A percentile compares a stretch with the other conserved stretches of the same genome.
Conservation (phyloP, 2,888 invertebrate species). For the Brachyptera putata region DNA sequence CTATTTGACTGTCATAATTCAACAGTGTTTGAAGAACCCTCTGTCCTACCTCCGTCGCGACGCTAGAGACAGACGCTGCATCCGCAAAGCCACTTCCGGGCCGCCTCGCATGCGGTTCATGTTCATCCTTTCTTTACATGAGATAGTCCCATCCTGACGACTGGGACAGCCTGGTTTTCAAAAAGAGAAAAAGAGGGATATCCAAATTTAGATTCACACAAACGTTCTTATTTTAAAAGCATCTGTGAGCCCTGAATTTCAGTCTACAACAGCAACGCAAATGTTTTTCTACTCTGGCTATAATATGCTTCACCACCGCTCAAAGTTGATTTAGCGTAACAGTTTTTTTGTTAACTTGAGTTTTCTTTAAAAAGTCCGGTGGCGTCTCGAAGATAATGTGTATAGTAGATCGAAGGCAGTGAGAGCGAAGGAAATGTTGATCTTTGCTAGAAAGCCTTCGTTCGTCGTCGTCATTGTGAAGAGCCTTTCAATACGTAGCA, state of each 20-base stretch:
- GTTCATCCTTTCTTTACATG: no score
- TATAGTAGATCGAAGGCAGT: background rate
- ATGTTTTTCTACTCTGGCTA: conserved; percentile 18
- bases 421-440: conserved; percentile 13
- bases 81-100: conserved; percentile 20
- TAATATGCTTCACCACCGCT: conserved; percentile 14
- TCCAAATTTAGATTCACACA: conserved; percentile 22
- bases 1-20: conserved; percentile 29
- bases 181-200: conserved; percentile 6
- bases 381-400: conserved; percentile 16
- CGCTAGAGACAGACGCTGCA: conserved; percentile 3
- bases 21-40: conserved; percentile 3
- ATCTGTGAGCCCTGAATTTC: conserved; percentile 16
- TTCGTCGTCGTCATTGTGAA: background rate
- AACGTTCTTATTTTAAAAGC: conserved; percentile 10
- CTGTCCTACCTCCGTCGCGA: conserved; percentile 15
- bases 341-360: conserved; percentile 14
- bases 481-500: conserved; percentile 17
- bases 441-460: conserved; percentile 5
- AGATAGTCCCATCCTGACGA: no score
- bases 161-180: no score
- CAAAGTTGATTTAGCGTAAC: conserved; percentile 18
- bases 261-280: background rate
- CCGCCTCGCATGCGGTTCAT: background rate
- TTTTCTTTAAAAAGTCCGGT: conserved; percentile 11